Conservation (phyloP, 2,888 invertebrate genomes). For the Dysmachus trigonus region DNA sequence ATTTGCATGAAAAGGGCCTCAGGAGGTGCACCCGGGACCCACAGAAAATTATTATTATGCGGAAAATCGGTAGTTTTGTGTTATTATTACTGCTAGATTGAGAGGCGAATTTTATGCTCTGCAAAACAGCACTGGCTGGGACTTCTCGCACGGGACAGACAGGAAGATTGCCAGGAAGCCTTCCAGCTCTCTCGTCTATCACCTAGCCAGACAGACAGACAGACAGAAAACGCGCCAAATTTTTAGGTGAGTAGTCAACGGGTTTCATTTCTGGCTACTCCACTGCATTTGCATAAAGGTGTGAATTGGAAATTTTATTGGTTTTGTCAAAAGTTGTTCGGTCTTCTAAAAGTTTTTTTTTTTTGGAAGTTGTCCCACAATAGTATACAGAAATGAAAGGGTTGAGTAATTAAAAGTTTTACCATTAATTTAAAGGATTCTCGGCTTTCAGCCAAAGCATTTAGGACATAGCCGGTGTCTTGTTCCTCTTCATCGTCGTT, state of each 20-base stretch:
- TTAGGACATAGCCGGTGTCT: constrained; percentile 53
- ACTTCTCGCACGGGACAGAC: not conserved
- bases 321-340: not conserved
- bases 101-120: constrained; percentile 7
- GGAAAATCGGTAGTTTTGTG: constrained; percentile 19
- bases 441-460: constrained; percentile 53
- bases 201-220: not conserved
- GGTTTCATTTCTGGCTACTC: not conserved
- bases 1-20: not conserved
- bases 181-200: not conserved
- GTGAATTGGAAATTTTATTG: not conserved
- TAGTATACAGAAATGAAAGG: not conserved
- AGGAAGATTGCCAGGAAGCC: not conserved
- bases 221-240: not conserved
- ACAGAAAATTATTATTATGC: constrained; percentile 5
- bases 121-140: not conserved
- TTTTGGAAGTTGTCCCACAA: not conserved
- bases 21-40: not conserved
- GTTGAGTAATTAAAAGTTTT: not conserved
- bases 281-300: not conserved
- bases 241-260: not conserved
- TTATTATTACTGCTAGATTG: constrained; percentile 11
- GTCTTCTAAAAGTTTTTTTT: not conserved
- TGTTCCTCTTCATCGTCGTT: constrained; percentile 46
- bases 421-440: constrained; percentile 48